A percentile compares a stretch with the other conserved stretches of the same genome.
phyloP scores from a whole-genome alignment of 2,113 vertebrate species.

The Tylochromis polylepis region DNA sequence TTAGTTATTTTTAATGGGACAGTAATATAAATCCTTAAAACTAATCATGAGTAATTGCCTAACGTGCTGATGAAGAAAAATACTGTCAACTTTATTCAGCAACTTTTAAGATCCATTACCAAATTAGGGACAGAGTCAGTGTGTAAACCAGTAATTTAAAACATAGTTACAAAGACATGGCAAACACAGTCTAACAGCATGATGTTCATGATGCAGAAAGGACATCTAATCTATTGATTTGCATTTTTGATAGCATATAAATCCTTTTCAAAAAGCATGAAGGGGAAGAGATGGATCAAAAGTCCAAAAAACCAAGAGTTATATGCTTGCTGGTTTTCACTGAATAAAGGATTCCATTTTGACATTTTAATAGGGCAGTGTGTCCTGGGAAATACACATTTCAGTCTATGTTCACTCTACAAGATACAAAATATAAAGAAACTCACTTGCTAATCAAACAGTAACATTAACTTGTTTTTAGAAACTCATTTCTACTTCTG shows the following conservation, averaged over 20 bases:
- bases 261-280: background rate
- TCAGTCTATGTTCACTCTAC: background rate
- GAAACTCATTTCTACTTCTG: background rate
- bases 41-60: background rate
- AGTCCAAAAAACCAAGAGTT: background rate
- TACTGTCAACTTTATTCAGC: background rate
- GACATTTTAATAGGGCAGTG: background rate
- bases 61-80: background rate
- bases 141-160: background rate
- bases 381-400: background rate
- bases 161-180: background rate
- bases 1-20: background rate
- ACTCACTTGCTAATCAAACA: background rate
- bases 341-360: background rate
- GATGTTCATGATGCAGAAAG: background rate
- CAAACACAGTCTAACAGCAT: background rate
- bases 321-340: background rate
- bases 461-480: background rate
- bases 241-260: background rate
- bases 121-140: background rate
- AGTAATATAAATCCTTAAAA: background rate
- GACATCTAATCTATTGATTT: background rate
- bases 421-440: background rate
- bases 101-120: background rate
- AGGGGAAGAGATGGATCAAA: background rate